phyloP scores from a whole-genome alignment of 2,797 vertebrate species.

The Notolepis coatsorum region DNA sequence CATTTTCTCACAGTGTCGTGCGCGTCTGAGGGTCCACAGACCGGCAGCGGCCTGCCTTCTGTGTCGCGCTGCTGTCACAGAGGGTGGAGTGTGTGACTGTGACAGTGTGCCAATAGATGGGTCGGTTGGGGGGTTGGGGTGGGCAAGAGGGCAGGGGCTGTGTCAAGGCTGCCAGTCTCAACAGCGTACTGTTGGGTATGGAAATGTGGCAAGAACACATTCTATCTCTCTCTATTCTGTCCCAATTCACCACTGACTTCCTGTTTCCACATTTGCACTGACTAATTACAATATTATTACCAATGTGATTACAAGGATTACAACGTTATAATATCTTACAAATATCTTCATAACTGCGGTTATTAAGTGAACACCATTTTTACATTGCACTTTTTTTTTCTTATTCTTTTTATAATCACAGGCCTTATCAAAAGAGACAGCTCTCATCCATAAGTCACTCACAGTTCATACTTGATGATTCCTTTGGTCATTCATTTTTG shows the following conservation, averaged over 20 bases:
- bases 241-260: no score
- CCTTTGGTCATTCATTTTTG: constrained; percentile 19
- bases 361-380: no score
- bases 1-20: constrained; percentile 67
- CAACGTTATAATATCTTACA: not conserved
- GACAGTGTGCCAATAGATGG: constrained; percentile 60
- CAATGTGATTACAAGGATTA: not conserved
- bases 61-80: constrained; percentile 66
- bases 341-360: not conserved
- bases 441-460: not conserved
- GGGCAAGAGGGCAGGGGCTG: constrained; percentile 47
- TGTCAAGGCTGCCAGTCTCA: constrained; percentile 64
- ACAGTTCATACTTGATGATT: constrained; percentile 12
- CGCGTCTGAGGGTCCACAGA: constrained; percentile 66
- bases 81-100: constrained; percentile 69
- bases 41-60: constrained; percentile 43
- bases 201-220: constrained; percentile 7
- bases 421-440: not conserved
- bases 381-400: no score
- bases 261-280: not conserved
- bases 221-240: constrained; percentile 1
- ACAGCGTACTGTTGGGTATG: constrained; percentile 13
- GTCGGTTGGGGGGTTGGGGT: constrained; percentile 5
- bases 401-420: not conserved
- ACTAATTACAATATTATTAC: not conserved